These are phyloP conservation scores for Periophthalmodon schlosseri DNA, from an alignment of 2,113 vertebrate genomes.

Conservation along the genomic window DNA sequence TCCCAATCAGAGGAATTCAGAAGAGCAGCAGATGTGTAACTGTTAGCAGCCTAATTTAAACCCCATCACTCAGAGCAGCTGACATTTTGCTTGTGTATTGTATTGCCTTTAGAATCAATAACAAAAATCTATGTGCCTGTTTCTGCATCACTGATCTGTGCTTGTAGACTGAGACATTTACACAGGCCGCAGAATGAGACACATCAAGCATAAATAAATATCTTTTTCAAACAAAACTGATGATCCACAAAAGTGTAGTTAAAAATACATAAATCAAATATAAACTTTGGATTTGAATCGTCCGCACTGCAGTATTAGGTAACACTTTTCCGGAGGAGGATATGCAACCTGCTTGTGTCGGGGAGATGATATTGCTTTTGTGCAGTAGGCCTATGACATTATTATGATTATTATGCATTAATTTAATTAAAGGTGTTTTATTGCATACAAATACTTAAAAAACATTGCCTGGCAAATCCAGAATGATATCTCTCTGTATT, in stretches of 20 bases:
- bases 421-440: too few relatives aligned
- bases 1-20: neutral
- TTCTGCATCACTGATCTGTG: neutral
- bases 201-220: slow-evolving; percentile 1
- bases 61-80: slow-evolving; percentile 6
- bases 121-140: neutral
- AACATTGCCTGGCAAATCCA: too few relatives aligned
- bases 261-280: neutral
- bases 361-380: too few relatives aligned
- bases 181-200: neutral
- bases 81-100: slow-evolving; percentile 27
- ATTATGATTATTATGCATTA: too few relatives aligned
- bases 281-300: neutral
- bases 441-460: too few relatives aligned
- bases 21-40: slow-evolving; percentile 16
- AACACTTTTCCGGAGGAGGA: too few relatives aligned
- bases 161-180: neutral
- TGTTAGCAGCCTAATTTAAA: slow-evolving; percentile 22
- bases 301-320: neutral
- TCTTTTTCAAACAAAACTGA: slow-evolving; percentile 16
- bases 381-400: too few relatives aligned
- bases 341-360: too few relatives aligned
- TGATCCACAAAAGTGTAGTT: neutral
- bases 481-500: too few relatives aligned
- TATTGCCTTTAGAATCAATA: slow-evolving; percentile 36